Evolutionary conservation across 2,113 vertebrate genomes (phyloP).

Genomic region (Stegostoma tigrinum): DNA sequence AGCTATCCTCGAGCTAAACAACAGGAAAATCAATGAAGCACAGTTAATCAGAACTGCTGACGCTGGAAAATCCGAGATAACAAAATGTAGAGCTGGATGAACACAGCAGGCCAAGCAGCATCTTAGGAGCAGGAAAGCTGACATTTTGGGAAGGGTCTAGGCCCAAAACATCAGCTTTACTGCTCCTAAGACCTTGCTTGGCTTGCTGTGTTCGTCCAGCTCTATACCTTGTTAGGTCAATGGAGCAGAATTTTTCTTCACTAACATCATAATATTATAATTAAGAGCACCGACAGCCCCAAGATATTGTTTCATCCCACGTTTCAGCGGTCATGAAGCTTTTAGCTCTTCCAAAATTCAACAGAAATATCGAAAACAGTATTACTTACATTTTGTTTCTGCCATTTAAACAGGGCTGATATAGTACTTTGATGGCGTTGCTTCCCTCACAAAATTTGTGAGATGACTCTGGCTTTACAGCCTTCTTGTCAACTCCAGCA

Average conservation of each 20-base stretch:
- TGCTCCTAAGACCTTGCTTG: too few relatives aligned
- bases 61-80: too few relatives aligned
- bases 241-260: not conserved
- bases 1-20: not conserved
- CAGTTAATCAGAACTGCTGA: too few relatives aligned
- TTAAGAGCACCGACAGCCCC: not conserved
- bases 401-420: conserved; percentile 63
- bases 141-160: too few relatives aligned
- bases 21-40: not conserved
- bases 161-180: too few relatives aligned
- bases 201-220: too few relatives aligned
- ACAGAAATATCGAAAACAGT: not conserved
- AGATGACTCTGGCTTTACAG: conserved; percentile 33
- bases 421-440: conserved; percentile 78
- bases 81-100: too few relatives aligned
- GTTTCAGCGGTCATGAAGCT: not conserved
- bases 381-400: conserved; percentile 75
- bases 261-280: not conserved
- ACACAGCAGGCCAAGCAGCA: too few relatives aligned
- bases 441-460: conserved; percentile 48
- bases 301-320: not conserved
- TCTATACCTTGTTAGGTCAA: too few relatives aligned
- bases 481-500: not conserved
- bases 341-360: not conserved
- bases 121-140: too few relatives aligned